Percentiles rank a stretch among this genome's conserved stretches.
phyloP scores from a whole-genome alignment of 2,113 vertebrate species.

The Numenius arquata region DNA sequence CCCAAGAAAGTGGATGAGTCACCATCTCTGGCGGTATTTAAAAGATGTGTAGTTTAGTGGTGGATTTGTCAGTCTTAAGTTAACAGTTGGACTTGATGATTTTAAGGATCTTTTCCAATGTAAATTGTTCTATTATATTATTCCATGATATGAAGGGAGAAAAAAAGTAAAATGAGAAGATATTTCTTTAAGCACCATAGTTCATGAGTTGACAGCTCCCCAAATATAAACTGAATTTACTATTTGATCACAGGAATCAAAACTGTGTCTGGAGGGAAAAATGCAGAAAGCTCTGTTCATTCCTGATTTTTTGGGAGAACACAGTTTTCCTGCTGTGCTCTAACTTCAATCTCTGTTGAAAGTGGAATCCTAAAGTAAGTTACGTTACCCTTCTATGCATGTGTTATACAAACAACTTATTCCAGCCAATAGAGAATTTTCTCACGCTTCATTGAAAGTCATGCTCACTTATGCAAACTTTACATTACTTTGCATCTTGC shows the following conservation, averaged over 20 bases:
- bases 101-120: neutral
- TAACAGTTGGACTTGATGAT: neutral
- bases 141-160: neutral
- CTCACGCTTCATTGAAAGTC: neutral
- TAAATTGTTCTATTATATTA: neutral
- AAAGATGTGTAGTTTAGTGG: neutral
- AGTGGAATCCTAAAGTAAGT: neutral
- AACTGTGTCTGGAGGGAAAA: neutral
- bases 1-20: neutral
- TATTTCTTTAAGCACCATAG: neutral
- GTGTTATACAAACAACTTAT: neutral
- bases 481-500: neutral
- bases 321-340: neutral
- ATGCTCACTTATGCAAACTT: neutral
- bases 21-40: neutral
- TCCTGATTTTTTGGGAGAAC: neutral
- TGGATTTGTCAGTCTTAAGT: neutral
- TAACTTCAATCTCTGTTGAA: neutral
- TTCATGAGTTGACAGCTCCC: neutral
- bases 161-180: neutral
- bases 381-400: neutral
- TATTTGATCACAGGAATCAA: neutral
- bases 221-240: neutral
- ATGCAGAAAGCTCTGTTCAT: neutral
- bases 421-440: neutral